Base-by-base conservation (phyloP, 2,113 vertebrate species). In the Saguinus midas region DNA sequence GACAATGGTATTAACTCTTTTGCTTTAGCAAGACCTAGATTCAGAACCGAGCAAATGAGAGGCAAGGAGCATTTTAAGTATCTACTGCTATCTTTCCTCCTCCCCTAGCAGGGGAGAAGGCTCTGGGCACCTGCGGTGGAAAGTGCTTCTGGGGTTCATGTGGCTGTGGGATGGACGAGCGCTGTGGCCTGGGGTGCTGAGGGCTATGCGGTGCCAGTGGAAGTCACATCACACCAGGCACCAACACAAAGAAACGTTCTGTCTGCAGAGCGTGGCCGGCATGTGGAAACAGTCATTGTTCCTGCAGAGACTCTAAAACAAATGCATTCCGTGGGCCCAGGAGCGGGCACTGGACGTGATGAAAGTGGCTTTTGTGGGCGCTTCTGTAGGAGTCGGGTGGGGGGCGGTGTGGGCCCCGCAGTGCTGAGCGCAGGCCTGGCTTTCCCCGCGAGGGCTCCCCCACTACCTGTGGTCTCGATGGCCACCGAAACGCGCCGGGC, bases 191-290 rank as follows among this genome's bases (percentile, higher is more conserved):
- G 58, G 93, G 64, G 27, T 75, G 52, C 45, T 0, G 7, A 9
- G 16, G 21, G 29, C 40, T 27, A 13, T 25, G 20, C 96, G 94
- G 91, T 32, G 20, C 0, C 25, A 95, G 96, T 73, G 89, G 68
- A 93, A 87, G 43, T 95, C 86, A 93, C 35, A 58, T 80, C 73
- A 48, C 27, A 1, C 68, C 82, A 95, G 95, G 40, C 35, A 29
- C 58, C n/a, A 6, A 84, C 79, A 94, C 95, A 96, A 96, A 93
- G 96, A 73, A 91, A 76, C 72, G 11, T 89, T 91, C 91, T 93
- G 89, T 95, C 78, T 66, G 32, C 43, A 16, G 73, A 68, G n/a
- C 75, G 16, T 4, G 87, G 57, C 84, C 52, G n/a, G 35, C 2
- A 5, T 32, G 12, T 45, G 50, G 80, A 95, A 82, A 58, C 4